phyloP scores from a whole-genome alignment of 2,888 invertebrate genomes.

The Chrysina gloriosa region DNA sequence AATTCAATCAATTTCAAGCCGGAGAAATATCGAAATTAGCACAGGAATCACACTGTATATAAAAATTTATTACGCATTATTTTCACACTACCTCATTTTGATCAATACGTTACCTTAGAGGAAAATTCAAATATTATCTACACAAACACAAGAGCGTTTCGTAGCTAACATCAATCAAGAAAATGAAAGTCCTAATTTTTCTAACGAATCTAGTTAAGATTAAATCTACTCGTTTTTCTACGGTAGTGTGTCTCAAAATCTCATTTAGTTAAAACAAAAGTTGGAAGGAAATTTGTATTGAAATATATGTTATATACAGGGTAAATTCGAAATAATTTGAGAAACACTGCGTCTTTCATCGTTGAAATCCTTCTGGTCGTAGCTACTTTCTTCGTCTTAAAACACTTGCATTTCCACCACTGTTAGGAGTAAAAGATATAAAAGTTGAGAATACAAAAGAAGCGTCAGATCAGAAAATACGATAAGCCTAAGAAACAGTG shows the following conservation, averaged over 20 bases:
- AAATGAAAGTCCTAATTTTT: too few species aligned
- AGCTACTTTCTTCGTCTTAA: not conserved
- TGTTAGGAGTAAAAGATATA: conserved; percentile 15
- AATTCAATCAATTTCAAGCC: too few species aligned
- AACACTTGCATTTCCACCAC: not conserved
- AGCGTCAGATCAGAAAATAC: not conserved
- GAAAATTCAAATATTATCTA: too few species aligned
- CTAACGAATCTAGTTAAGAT: too few species aligned
- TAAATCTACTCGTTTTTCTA: too few species aligned
- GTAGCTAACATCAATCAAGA: too few species aligned
- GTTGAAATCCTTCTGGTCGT: not conserved
- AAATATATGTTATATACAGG: too few species aligned
- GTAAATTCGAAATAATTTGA: not conserved
- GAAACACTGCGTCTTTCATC: not conserved
- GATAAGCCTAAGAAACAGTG: not conserved
- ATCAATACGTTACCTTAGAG: conserved; percentile 11
- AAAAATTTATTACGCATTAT: too few species aligned
- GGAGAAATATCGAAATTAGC: too few species aligned
- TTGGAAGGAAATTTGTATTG: too few species aligned
- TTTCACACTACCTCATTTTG: not conserved
- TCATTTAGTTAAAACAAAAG: not conserved
- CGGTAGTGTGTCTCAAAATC: not conserved
- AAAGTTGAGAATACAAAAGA: not conserved
- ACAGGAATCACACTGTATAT: too few species aligned
- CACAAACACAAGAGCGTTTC: too few species aligned